Conservation (phyloP, 92 coral and sea anemone species). For the Zoanthus sansibaricus region DNA sequence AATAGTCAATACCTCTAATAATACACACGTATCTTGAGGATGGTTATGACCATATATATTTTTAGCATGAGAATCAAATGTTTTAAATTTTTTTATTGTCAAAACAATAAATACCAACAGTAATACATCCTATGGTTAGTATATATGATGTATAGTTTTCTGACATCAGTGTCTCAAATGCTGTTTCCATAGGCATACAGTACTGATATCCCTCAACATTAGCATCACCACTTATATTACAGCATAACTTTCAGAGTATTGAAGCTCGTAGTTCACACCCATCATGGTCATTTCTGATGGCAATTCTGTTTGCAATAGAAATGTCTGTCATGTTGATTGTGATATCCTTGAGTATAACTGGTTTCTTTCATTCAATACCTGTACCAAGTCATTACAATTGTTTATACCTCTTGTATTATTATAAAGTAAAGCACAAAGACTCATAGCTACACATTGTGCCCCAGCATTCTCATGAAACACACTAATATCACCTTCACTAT, state of each 20-base stretch:
- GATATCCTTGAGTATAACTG: slow-evolving; percentile 35
- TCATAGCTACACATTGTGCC: slow-evolving; percentile 23
- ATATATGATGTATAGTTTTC: slow-evolving; percentile 13
- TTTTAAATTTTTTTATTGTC: no score
- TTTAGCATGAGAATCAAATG: no score
- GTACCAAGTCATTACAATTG: slow-evolving; percentile 18
- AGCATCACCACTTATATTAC: slow-evolving; percentile 33
- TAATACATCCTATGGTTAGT: no score
- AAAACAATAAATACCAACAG: no score
- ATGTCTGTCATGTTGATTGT: slow-evolving; percentile 28
- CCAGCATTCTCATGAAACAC: slow-evolving; percentile 11
- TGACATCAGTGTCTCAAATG: slow-evolving; percentile 29
- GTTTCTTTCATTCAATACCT: slow-evolving; percentile 39
- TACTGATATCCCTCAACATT: slow-evolving; percentile 45
- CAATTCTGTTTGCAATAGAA: slow-evolving; percentile 43
- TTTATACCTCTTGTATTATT: slow-evolving; percentile 18
- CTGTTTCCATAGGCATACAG: slow-evolving; percentile 33
- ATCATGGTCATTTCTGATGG: slow-evolving; percentile 25
- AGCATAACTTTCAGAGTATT: slow-evolving; percentile 7
- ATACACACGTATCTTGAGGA: no score
- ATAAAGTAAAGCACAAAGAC: slow-evolving; percentile 25
- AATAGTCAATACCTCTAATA: no score
- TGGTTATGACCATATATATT: no score
- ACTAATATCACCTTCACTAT: not conserved
- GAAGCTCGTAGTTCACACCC: slow-evolving; percentile 12